phyloP scores from a whole-genome alignment of 2,888 invertebrate species.

The Rhamnusium bicolor region DNA sequence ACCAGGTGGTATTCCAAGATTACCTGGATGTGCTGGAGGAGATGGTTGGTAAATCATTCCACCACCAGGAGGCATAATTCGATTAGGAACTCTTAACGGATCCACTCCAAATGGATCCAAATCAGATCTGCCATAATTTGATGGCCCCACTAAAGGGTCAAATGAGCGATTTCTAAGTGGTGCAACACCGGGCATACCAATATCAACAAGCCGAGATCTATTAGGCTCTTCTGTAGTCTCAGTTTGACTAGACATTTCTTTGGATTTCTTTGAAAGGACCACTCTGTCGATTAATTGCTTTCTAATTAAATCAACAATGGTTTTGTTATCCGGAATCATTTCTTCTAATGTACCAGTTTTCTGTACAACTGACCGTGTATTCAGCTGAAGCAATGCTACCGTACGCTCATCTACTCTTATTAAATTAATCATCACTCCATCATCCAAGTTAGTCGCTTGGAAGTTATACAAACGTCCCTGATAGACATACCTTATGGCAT shows the following conservation, averaged over 20 bases:
- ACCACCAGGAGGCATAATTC: slow-evolving; percentile 63
- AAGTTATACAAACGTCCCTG: slow-evolving; percentile 80
- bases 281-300: slow-evolving; percentile 80
- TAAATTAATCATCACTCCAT: slow-evolving; percentile 66
- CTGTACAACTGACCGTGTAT: slow-evolving; percentile 62
- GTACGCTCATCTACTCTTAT: slow-evolving; percentile 71
- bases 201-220: neutral
- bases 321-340: slow-evolving; percentile 78
- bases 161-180: slow-evolving; percentile 23
- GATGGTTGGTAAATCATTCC: slow-evolving; percentile 82
- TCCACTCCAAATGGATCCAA: slow-evolving; percentile 82
- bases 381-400: slow-evolving; percentile 71
- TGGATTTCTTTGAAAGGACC: slow-evolving; percentile 62
- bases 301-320: slow-evolving; percentile 76
- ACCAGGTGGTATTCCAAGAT: slow-evolving; percentile 67
- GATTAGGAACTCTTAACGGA: slow-evolving; percentile 58
- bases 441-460: slow-evolving; percentile 69
- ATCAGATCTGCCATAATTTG: slow-evolving; percentile 78
- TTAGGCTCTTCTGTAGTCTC: slow-evolving; percentile 11
- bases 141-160: slow-evolving; percentile 33
- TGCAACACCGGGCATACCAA: neutral
- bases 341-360: slow-evolving; percentile 75
- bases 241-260: slow-evolving; percentile 59
- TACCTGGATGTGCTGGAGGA: slow-evolving; percentile 54
- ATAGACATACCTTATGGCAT: slow-evolving; percentile 82